phyloP scores from a whole-genome alignment of 2,797 vertebrate genomes.

The Schizopygopsis pylzovi region DNA sequence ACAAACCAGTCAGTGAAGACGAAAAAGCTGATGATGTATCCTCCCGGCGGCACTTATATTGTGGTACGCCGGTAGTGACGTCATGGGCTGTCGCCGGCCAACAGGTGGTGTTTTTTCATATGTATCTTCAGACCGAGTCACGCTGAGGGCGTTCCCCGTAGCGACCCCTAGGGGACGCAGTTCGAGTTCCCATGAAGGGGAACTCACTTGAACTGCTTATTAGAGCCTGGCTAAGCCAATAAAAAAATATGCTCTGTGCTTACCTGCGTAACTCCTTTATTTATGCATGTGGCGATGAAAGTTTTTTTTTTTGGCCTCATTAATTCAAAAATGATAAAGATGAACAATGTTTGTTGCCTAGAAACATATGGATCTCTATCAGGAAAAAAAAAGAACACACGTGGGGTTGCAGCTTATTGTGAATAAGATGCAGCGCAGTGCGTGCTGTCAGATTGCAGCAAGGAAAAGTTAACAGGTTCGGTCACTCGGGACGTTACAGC shows the following conservation, averaged over 20 bases:
- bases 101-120: too few species aligned
- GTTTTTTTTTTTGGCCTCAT: neutral
- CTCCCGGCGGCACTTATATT: too few species aligned
- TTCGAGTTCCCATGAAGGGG: too few species aligned
- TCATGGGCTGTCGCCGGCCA: too few species aligned
- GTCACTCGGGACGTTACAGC: constrained; percentile 44
- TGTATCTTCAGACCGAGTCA: too few species aligned
- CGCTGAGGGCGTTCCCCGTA: too few species aligned
- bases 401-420: neutral
- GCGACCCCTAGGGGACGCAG: too few species aligned
- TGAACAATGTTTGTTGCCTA: neutral
- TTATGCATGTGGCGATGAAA: neutral
- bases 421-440: constrained; percentile 10
- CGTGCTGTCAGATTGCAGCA: constrained; percentile 20
- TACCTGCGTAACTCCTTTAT: neutral
- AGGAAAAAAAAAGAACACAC: neutral
- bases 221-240: neutral
- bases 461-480: constrained; percentile 33
- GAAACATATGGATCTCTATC: neutral
- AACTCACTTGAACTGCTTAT: neutral
- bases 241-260: neutral
- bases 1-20: too few species aligned
- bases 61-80: too few species aligned
- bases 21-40: too few species aligned
- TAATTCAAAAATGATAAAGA: neutral